Conservation (phyloP, 2,113 vertebrate species). For the Paramormyrops kingsleyae region DNA sequence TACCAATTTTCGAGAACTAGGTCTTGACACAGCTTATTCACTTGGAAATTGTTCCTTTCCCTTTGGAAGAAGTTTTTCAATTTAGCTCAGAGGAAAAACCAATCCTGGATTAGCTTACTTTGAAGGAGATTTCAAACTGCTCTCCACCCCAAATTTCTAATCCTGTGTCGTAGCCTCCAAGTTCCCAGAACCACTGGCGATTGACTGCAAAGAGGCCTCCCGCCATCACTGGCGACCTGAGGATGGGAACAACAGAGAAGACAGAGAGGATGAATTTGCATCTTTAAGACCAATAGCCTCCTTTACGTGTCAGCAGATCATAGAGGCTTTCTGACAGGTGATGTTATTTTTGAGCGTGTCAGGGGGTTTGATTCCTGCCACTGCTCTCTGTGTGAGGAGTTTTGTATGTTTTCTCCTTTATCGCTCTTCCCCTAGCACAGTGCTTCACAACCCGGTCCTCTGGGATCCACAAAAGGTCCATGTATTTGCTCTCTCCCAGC, state of each 20-base stretch:
- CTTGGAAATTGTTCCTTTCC: conserved; percentile 5
- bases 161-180: conserved; percentile 52
- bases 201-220: conserved; percentile 79
- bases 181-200: conserved; percentile 81
- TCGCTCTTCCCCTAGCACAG: neutral
- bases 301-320: neutral
- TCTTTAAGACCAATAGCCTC: neutral
- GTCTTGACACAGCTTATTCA: neutral
- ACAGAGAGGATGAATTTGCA: neutral
- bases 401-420: neutral
- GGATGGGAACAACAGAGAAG: neutral
- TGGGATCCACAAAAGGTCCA: neutral
- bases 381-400: neutral
- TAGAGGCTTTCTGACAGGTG: neutral
- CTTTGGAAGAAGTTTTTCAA: neutral
- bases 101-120: conserved; percentile 67
- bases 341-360: neutral
- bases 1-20: neutral
- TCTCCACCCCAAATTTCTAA: conserved; percentile 77
- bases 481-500: neutral
- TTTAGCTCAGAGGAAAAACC: neutral
- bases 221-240: conserved; percentile 84
- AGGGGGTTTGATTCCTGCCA: neutral
- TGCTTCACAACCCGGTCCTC: neutral
- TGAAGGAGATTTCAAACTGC: conserved; percentile 81